Base-by-base conservation (phyloP, 2,888 invertebrate species). In the Sepiola atlantica region DNA sequence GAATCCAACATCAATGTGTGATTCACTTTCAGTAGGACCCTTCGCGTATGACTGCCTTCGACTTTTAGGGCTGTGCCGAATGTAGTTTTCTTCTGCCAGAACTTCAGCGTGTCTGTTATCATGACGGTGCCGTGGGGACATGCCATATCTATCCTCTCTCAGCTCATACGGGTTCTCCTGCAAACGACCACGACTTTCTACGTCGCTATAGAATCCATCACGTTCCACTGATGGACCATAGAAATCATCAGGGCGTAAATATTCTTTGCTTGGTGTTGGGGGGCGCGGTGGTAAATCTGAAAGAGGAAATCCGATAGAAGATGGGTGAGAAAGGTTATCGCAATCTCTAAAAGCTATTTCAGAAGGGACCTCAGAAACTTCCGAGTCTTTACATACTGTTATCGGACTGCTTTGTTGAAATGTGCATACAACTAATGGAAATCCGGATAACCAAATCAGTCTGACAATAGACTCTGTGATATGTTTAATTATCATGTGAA, bases 201-300 rank as follows among this genome's bases (percentile, higher is more conserved):
- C 32, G 95, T 96, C 96, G 55, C 96, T 96, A 94, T 95, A 95
- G 95, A 96, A 96, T 94, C 96, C 96, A 95, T 96, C 96, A 10
- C 90, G 95, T 6, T 94, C 94, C 35, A 94, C 94, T 55, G 54
- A 28, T 55, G 94, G 94, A 14, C 94, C 94, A 90, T 95, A 95
- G 92, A 95, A 95, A 92, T 95, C 95, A 90, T 95, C 95, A 21
- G 95, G 95, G 24, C 95, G 94, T n/a, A 95, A 91, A 2, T 94
- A 94, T n/a, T 95, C 95, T 94, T 95, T 95, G 12, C 94, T 94
- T 21, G 96, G 96, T 92, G 92, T 77, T 32, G 77, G 77, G 77
- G 77, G 77, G 32, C 77, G 77, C 32, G 32, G 77, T 77, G 77
- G 77, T 77, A 77, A 32, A 16, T 77, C 77, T 77, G 77, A 16